Evolutionary conservation across 2,797 vertebrate species (phyloP), one percentile per base, ranked within the genome.

Genomic region (Agapornis canus): DNA sequence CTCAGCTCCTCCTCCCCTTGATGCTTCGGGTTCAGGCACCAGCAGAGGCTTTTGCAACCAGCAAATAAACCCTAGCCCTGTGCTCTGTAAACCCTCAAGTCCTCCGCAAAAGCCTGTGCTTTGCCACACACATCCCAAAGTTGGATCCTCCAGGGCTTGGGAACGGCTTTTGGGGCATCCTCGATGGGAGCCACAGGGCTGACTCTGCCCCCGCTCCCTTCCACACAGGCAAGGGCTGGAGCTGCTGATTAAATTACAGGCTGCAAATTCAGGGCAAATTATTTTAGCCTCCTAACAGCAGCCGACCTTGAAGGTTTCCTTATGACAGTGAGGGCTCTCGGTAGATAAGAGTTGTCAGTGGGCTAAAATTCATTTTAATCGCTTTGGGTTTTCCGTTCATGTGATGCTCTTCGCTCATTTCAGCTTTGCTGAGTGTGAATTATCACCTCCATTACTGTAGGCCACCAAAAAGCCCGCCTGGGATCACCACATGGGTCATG

Each of bases 241-340:
- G 87, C 82, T 73, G 82, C 69, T 93, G 89, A 95, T 96, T 95
- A 92, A 97, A 97, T 97, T 95, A 96, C 94, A 93, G 89, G 87
- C 94, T 95, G 90, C 82, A 96, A 95, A 96, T 93, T 96, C 93
- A 89, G 61, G 79, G 72, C 76, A 94, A 95, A 95, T 96, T 96
- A 91, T 96, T 95, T 93, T 91, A 96, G 84, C 76, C 54, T 95
- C 79, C 93, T 82, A 85, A 91, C 82, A 93, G 91, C 89, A 91
- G 83, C 78, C 22, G 1, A 86, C 88, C 69, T 47, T 59, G 88
- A 43, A 54, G 48, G 26, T 95, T 94, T 94, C 78, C 60, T 89
- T 89, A 61, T 0, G 14, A 66, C 54, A 61, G 71, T 5, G 77
- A 93, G 90, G 82, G 40, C 59, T 73, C 75, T 79, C 10, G 7